Evolutionary conservation across 2,888 invertebrate species (phyloP), one percentile per base, ranked within the genome.

Genomic region (Epirrhoe tristata): DNA sequence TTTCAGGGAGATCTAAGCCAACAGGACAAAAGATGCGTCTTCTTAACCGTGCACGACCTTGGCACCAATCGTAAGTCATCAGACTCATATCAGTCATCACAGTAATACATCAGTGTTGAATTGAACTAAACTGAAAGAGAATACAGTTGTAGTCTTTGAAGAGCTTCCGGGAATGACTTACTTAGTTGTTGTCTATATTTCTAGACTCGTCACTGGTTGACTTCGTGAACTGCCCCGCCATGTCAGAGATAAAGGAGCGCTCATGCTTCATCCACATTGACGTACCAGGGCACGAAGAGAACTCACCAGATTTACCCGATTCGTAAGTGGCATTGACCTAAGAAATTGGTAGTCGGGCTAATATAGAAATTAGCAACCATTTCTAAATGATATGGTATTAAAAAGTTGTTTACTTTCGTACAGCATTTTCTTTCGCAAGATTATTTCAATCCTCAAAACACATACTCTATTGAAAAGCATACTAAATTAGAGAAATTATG

Each of bases 231-330:
- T 95, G 96, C 82, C 96, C 97, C 12, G 96, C 96, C 72, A 98
- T 98, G 98, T 90, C 94, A 62, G 97, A 97, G 90, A 97, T 98
- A 77, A 96, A 96, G 83, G 96, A 97, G 76, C 94, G 97, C 36
- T 97, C 97, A 59, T 96, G 97, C 80, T 98, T 98, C 93, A 96
- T 98, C 75, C 97, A 98, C 86, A 95, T 98, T 52, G 97, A 98
- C 85, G 95, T 97, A 31, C 97, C 97, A 0, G 97, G 98, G 0
- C 98, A 98, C 84, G 97, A 97, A 80, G 97, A 98, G 86, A 96
- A 96, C 81, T 97, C 97, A 0, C 94, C 95, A 0, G 95, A 96
- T 74, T 89, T 97, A 63, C 94, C 96, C 0, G 96, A 97, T 73
- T 96, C 96, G 97, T 97, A 86, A 95, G 95, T 85, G 82, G n/a